Base-by-base conservation (phyloP, 2,797 vertebrate genomes). In the Fistularia tabacaria region DNA sequence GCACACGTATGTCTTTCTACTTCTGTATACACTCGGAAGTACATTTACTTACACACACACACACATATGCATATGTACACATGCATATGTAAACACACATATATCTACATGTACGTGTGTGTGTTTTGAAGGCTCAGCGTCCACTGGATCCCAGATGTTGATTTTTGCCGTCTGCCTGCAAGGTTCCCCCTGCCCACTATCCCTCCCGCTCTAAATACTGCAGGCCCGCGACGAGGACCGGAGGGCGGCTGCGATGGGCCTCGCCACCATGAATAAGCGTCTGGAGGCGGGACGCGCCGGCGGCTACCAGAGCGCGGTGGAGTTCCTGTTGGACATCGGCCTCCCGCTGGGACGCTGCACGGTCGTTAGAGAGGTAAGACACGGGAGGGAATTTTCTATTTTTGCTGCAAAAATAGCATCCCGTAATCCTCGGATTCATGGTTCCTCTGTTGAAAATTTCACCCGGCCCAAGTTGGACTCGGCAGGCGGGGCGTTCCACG, bases 281-380 rank as follows among this genome's bases (percentile, higher is more conserved):
- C 44, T 46, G 13, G 10, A 48, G 6, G 9, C 10, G 3, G 6
- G 36, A 7, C 36, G 25, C 45, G 25, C 25, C 25, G 25, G 25
- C 2, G 25, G 90, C 77, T 94, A 95, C 46, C 88, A 79, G 58
- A 86, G 87, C 52, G 85, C 91, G 0, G 91, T 93, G 47, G 92
- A 95, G 51, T 90, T 95, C 71, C 87, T 94, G 44, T 84, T 90
- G 14, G 93, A 95, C 1, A 77, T 94, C 62, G 89, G 90, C 42
- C 93, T 93, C 51, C 84, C 93, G 88, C 92, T 94, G 51, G 87
- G 90, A 85, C 92, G 90, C 74, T 89, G 85, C 54, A 88, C 84
- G 9, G 86, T 83, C 61, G 90, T 91, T 77, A 90, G 89, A 69
- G 90, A 95, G 61, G 93, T 95, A 90, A 49, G 40, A 9, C 50